Percentiles rank a stretch among this genome's conserved stretches.
phyloP scores from a whole-genome alignment of 2,113 vertebrate species.

The Callaeas wilsoni region DNA sequence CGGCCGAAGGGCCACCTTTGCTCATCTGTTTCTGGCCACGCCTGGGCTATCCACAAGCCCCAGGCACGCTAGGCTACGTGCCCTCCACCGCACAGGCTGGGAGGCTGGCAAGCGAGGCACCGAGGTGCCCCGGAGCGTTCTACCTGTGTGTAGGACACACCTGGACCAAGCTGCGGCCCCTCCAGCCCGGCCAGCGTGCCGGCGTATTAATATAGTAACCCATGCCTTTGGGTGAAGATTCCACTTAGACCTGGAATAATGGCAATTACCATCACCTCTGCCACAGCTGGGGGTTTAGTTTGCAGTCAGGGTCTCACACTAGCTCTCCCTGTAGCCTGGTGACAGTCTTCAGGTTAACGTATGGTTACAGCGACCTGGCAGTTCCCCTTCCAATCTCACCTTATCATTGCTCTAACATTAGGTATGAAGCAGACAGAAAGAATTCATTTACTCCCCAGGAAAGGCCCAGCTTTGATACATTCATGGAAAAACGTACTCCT shows the following conservation, averaged over 20 bases:
- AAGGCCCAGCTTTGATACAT: background rate
- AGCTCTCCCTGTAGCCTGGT: background rate
- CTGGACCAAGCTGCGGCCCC: too few relatives aligned
- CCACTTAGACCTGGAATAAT: background rate
- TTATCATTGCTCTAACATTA: background rate
- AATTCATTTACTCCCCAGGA: background rate
- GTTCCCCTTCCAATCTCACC: background rate
- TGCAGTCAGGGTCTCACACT: background rate
- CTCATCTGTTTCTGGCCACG: too few relatives aligned
- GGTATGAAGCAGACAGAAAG: background rate
- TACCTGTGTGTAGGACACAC: too few relatives aligned
- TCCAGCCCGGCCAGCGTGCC: too few relatives aligned
- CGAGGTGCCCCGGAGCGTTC: too few relatives aligned
- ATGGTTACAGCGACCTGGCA: rapidly evolving
- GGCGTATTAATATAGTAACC: too few relatives aligned
- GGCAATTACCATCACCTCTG: background rate
- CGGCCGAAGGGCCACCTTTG: too few relatives aligned
- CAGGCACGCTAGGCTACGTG: too few relatives aligned
- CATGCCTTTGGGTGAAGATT: background rate
- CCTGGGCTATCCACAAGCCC: too few relatives aligned
- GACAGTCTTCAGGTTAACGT: background rate
- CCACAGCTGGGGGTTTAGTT: background rate
- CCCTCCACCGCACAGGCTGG: too few relatives aligned
- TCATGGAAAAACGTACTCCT: background rate
- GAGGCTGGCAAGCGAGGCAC: too few relatives aligned